Evolutionary conservation across 64 coral and sea anemone species (phyloP).

Genomic region (Astreopora myriophthalma): DNA sequence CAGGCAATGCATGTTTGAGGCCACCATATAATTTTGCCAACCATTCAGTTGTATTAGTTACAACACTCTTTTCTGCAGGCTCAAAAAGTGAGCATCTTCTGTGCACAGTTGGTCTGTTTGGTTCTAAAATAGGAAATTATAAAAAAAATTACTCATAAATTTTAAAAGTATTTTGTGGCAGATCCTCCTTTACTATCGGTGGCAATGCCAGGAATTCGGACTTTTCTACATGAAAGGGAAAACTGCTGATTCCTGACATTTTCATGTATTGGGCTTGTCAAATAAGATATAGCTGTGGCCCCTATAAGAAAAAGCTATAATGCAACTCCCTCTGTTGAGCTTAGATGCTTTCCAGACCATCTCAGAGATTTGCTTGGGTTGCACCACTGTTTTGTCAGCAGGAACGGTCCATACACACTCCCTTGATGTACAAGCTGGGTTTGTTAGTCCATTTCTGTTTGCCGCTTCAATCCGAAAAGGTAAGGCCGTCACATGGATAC

Average conservation of each 20-base stretch:
- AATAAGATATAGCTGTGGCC: too few species aligned
- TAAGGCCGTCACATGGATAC: constrained; percentile 65
- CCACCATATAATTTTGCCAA: neutral
- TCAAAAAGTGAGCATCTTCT: neutral
- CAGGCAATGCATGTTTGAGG: constrained; percentile 14
- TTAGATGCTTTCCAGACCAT: constrained; percentile 63
- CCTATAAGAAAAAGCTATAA: neutral
- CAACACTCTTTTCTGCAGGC: neutral
- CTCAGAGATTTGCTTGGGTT: constrained; percentile 40
- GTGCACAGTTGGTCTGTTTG: constrained; percentile 22
- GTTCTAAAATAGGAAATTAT: constrained; percentile 56
- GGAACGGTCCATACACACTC: constrained; percentile 62
- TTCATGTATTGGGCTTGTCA: neutral
- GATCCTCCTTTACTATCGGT: too few species aligned
- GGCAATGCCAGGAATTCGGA: neutral
- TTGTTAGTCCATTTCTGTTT: constrained; percentile 53
- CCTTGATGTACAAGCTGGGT: constrained; percentile 65
- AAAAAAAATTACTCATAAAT: too few species aligned
- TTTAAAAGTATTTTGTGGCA: too few species aligned
- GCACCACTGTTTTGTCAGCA: constrained; percentile 12
- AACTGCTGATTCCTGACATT: neutral
- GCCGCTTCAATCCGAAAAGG: constrained; percentile 72
- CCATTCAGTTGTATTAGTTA: neutral
- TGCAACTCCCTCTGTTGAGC: constrained; percentile 55
- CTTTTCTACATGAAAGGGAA: neutral